Percentiles rank a stretch among this genome's conserved stretches.
Conservation (phyloP, 2,888 invertebrate genomes). For the Congeria kusceri region DNA sequence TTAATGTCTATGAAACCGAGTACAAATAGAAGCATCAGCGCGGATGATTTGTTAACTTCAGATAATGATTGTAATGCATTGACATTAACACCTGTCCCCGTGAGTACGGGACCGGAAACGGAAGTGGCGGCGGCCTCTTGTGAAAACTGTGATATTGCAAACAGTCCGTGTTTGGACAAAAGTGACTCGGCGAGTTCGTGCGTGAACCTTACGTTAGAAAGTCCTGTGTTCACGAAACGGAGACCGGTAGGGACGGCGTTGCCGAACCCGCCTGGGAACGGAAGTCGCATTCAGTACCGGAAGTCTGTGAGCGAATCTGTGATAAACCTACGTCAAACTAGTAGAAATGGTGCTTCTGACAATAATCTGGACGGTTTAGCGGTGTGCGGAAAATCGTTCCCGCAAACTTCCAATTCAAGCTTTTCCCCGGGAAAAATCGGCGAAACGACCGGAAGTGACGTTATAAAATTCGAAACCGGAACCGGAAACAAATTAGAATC, state of each 20-base stretch:
- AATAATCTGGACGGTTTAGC: slow-evolving; percentile 53
- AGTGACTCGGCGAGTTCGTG: slow-evolving; percentile 33
- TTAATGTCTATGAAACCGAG: slow-evolving; percentile 2
- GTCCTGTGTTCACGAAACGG: slow-evolving; percentile 10
- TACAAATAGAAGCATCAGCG: slow-evolving; percentile 4
- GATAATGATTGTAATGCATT: slow-evolving; percentile 10
- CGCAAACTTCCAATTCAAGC: slow-evolving; percentile 25
- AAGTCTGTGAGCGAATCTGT: slow-evolving; percentile 60
- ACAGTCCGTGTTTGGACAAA: slow-evolving; percentile 17
- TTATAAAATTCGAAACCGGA: slow-evolving; percentile 7
- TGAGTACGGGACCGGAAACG: background rate
- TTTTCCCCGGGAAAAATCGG: slow-evolving; percentile 12
- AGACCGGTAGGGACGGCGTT: slow-evolving; percentile 22
- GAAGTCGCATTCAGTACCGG: slow-evolving; percentile 51
- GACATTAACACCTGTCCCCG: slow-evolving; percentile 2
- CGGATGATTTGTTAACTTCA: slow-evolving; percentile 3
- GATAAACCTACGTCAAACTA: slow-evolving; percentile 53
- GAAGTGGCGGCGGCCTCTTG: slow-evolving; percentile 6
- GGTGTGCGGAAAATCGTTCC: slow-evolving; percentile 61
- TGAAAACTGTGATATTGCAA: slow-evolving; percentile 23
- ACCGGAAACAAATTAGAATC: background rate
- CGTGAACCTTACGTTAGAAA: slow-evolving; percentile 27
- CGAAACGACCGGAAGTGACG: background rate
- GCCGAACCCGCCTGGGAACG: slow-evolving; percentile 39
- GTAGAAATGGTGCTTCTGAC: slow-evolving; percentile 31